These are phyloP conservation scores for Cyclophora albipunctata DNA, from an alignment of 2,888 invertebrate species.

Conservation along the genomic window DNA sequence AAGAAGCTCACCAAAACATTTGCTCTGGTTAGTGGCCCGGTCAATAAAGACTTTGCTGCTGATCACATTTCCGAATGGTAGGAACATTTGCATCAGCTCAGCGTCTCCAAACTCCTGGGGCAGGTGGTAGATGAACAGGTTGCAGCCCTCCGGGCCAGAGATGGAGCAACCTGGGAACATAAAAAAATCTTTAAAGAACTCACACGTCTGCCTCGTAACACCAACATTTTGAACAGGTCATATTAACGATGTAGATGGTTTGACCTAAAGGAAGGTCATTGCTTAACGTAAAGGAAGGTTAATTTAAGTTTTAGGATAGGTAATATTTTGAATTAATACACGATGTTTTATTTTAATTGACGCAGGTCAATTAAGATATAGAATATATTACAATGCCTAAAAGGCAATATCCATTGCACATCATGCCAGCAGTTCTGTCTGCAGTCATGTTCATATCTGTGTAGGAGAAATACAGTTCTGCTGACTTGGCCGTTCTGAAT, in stretches of 20 bases:
- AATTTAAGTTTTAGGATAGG: background rate
- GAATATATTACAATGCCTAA: no score
- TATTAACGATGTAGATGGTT: no score
- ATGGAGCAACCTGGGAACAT: conserved; percentile 93
- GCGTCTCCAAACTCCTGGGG: conserved; percentile 99
- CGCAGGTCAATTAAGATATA: no score
- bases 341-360: no score
- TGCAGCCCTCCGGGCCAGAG: conserved; percentile 99
- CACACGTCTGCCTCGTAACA: conserved; percentile 69
- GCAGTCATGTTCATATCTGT: no score
- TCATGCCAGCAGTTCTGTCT: no score
- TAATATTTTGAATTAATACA: no score
- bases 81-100: conserved; percentile 99
- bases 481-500: no score
- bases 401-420: no score
- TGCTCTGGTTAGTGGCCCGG: conserved; percentile 99
- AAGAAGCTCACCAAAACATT: conserved; percentile 94
- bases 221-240: conserved; percentile 6
- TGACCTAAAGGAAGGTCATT: background rate
- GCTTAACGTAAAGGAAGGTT: conserved; percentile 2
- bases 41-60: conserved; percentile 99
- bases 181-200: conserved; percentile 81
- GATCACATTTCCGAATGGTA: conserved; percentile 99
- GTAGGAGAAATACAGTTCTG: no score
- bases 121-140: conserved; percentile 99